Base-by-base conservation (phyloP, 2,797 vertebrate species). In the Cichlasoma orientale region DNA sequence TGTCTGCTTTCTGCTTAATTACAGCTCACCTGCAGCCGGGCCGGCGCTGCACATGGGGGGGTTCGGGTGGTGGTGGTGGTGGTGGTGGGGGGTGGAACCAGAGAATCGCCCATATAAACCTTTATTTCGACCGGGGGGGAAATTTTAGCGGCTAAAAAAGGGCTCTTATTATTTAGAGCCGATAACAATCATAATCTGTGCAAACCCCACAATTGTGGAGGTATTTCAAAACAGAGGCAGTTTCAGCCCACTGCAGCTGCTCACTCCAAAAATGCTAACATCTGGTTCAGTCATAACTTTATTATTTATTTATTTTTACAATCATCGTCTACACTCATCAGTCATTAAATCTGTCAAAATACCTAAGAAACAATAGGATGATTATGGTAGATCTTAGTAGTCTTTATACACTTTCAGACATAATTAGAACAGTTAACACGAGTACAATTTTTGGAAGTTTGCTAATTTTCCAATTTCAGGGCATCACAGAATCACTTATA, bases 21-120 rank as follows among this genome's bases (percentile, higher is more conserved):
- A 93, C 92, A 93, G 90, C 89, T 93, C 92, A 92, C 90, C 92
- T 93, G 92, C 86, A 90, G 90, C 84, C 88, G 59, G 83, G 59
- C 77, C 82, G 91, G 90, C 88, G 90, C 89, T 91, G 87, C 75
- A 55, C 75, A 11, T 11, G 9, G 36, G 9, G 36, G 33, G 33
- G 7, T 29, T 1, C 2, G 31, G 33, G 33, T 33, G 31, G 29
- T 55, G 70, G 55, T 44, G 57, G 29, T n/a, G n/a, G n/a, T n/a
- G 23, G 31, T 9, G 33, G 29, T 31, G n/a, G 2, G 27, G 27
- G 57, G 19, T 72, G 58, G 7, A 2, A 27, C 50, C 4, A 72
- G 63, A 69, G 83, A 71, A 80, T 75, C 54, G 6, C 72, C 61
- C 75, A 57, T 82, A 72, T 90, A 88, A 90, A 91, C 87, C 86